A percentile compares a stretch with the other conserved stretches of the same genome.
phyloP scores from a whole-genome alignment of 2,113 vertebrate species.

The Paramisgurnus dabryanus region DNA sequence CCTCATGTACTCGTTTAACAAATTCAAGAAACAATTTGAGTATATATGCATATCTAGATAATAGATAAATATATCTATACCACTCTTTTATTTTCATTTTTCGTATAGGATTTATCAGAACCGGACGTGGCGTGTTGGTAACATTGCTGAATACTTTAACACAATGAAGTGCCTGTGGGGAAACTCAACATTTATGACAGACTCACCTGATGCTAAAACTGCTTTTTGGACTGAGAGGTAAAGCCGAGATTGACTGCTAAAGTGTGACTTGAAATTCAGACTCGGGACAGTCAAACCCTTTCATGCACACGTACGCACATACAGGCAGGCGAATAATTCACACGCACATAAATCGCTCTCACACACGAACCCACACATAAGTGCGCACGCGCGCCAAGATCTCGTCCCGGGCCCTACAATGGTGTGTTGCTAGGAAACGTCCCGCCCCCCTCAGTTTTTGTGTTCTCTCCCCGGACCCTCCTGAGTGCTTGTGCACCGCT shows the following conservation, averaged over 20 bases:
- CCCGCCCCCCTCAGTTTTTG: slow-evolving; percentile 36
- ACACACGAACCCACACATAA: neutral
- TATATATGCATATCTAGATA: slow-evolving; percentile 69
- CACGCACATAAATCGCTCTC: neutral
- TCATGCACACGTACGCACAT: slow-evolving; percentile 16
- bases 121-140: slow-evolving; percentile 8
- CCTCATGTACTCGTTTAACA: slow-evolving; percentile 66
- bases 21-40: slow-evolving; percentile 65
- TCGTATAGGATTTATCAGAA: neutral
- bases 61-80: slow-evolving; percentile 69
- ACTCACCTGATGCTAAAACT: slow-evolving; percentile 44
- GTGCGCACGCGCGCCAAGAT: slow-evolving; percentile 64
- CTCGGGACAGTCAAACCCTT: slow-evolving; percentile 43
- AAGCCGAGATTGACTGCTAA: slow-evolving; percentile 30
- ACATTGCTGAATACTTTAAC: slow-evolving; percentile 33
- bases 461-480: slow-evolving; percentile 23
- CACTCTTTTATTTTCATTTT: slow-evolving; percentile 9
- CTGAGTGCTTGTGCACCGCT: slow-evolving; percentile 31
- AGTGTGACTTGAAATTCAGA: slow-evolving; percentile 21
- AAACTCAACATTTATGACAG: slow-evolving; percentile 36
- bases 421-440: slow-evolving; percentile 35
- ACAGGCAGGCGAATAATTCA: slow-evolving; percentile 27
- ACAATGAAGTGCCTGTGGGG: neutral
- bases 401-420: slow-evolving; percentile 47
- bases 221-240: slow-evolving; percentile 40